Percentiles rank a stretch among this genome's conserved stretches.
These are phyloP conservation scores for Zenarchopterus dispar DNA, from an alignment of 2,797 vertebrate genomes.

Conservation along the genomic window DNA sequence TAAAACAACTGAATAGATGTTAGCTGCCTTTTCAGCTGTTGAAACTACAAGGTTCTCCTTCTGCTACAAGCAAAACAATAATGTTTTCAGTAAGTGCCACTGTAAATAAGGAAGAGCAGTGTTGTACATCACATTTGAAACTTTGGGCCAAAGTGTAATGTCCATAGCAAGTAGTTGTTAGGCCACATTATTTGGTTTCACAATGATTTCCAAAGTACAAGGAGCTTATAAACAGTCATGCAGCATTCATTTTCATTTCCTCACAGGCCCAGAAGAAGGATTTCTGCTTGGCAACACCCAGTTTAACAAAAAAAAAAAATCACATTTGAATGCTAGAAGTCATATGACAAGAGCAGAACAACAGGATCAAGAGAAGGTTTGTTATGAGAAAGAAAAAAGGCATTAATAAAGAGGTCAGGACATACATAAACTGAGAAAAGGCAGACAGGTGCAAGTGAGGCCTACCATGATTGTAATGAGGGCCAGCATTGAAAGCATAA, in stretches of 20 bases:
- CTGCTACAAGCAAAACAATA: constrained; percentile 50
- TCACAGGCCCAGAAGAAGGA: constrained; percentile 48
- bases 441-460: constrained; percentile 36
- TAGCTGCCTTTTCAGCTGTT: constrained; percentile 74
- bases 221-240: constrained; percentile 64
- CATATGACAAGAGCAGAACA: constrained; percentile 47
- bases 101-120: constrained; percentile 53
- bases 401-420: constrained; percentile 50
- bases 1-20: constrained; percentile 66
- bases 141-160: constrained; percentile 27
- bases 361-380: constrained; percentile 43
- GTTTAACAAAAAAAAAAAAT: no score
- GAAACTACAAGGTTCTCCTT: constrained; percentile 65
- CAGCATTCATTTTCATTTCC: constrained; percentile 36
- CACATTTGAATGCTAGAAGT: constrained; percentile 56
- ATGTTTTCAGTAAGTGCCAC: constrained; percentile 56
- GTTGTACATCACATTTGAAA: constrained; percentile 54
- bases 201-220: constrained; percentile 54
- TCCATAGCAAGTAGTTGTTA: constrained; percentile 19
- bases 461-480: constrained; percentile 36
- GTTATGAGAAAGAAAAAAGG: constrained; percentile 54
- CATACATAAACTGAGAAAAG: constrained; percentile 48
- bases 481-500: constrained; percentile 37
- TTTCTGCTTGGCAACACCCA: constrained; percentile 60
- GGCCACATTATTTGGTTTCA: constrained; percentile 43